Evolutionary conservation across 2,888 invertebrate genomes (phyloP).

Genomic region (Prionchulus punctatus): DNA sequence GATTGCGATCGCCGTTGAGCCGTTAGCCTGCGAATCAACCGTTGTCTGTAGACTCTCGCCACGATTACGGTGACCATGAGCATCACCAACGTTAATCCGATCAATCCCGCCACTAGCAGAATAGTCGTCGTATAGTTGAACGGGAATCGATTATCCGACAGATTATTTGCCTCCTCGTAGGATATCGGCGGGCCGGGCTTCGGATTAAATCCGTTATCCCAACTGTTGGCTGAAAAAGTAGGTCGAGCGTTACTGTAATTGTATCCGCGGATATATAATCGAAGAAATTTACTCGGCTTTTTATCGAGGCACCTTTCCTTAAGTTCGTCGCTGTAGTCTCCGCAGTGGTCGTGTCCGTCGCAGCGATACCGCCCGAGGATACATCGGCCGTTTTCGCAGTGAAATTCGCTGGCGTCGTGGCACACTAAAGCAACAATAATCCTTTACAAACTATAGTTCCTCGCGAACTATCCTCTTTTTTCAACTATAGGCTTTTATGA

Average conservation of each 20-base stretch:
- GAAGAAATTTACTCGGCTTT: neutral
- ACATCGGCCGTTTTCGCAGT: conserved; percentile 54
- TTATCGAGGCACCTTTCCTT: neutral
- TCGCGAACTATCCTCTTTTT: neutral
- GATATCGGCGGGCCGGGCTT: neutral
- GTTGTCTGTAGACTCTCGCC: conserved; percentile 14
- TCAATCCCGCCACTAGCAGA: conserved; percentile 12
- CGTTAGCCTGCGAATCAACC: conserved; percentile 9
- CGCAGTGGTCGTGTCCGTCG: conserved; percentile 60
- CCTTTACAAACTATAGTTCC: neutral
- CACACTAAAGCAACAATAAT: conserved; percentile 42
- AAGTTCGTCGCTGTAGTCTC: conserved; percentile 52
- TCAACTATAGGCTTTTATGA: too few species aligned
- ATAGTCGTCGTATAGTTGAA: conserved; percentile 9
- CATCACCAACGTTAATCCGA: conserved; percentile 12
- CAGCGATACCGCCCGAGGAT: conserved; percentile 44
- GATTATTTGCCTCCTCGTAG: neutral
- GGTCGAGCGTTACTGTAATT: neutral
- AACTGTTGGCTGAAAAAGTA: neutral
- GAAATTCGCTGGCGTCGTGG: conserved; percentile 38
- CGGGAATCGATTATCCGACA: too few species aligned
- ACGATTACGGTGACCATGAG: conserved; percentile 13
- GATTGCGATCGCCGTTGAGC: neutral
- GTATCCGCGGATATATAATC: too few species aligned
- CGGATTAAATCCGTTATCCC: neutral